Conservation (phyloP, 2,113 vertebrate species). For the Rhegmatorhina hoffmannsi region DNA sequence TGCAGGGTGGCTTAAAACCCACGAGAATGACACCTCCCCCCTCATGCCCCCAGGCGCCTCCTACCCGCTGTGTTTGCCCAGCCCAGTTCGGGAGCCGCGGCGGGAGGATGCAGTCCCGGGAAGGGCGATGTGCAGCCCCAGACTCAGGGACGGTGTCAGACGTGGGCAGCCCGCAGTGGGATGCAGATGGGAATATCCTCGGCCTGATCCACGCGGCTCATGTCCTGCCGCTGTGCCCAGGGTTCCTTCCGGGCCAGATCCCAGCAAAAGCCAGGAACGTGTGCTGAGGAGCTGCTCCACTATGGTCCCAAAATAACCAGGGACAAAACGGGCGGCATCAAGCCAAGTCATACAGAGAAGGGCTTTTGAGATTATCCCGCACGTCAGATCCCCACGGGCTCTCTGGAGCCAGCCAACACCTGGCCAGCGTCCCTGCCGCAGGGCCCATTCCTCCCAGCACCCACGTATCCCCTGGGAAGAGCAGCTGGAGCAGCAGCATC, state of each 20-base stretch:
- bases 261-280: not conserved
- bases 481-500: not conserved
- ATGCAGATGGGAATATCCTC: not conserved
- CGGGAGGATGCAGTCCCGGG: accelerated
- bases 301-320: not conserved
- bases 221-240: accelerated
- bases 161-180: accelerated
- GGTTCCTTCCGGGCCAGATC: not conserved
- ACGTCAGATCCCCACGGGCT: not conserved
- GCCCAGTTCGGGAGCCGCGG: not conserved
- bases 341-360: not conserved
- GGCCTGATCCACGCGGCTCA: not conserved
- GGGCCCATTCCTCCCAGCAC: not conserved
- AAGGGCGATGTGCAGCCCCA: not conserved
- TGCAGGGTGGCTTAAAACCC: not conserved
- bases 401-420: not conserved
- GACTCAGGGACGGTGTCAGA: not conserved
- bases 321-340: not conserved
- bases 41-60: accelerated
- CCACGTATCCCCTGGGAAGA: accelerated
- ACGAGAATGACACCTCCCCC: not conserved
- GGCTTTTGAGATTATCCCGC: not conserved
- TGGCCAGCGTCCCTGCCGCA: not conserved
- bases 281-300: accelerated
- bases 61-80: not conserved